Evolutionary conservation across 2,888 invertebrate genomes (phyloP), one percentile per base, ranked within the genome.

Genomic region (Nemotelus nigrinus): DNA sequence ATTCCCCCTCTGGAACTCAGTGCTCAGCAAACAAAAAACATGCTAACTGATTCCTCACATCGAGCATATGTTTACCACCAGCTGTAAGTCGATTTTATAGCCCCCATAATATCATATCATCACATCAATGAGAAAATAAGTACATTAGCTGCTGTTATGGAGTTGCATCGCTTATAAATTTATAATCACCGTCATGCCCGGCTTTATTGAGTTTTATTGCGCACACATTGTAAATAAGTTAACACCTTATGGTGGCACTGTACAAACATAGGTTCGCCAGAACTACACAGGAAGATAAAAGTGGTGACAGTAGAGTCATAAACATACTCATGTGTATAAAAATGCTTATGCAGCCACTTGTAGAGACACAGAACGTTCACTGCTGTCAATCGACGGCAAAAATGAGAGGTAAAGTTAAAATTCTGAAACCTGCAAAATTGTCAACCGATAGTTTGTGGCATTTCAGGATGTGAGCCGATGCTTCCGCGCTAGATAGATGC

Each of bases 211-310:
- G 47, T 47, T 65, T 65, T 65, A 47, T 65, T 65, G 65, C 1
- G 47, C 5, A 41, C 65, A 65, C 25, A 68, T 68, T 68, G 68
- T 68, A 68, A 68, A 68, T 68, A 68, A 68, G 25, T 68, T 68
- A 48, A 68, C 68, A n/a, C 47, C 47, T 3, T 3, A 10, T n/a
- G n/a, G 10, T 65, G n/a, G 65, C 45, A 10, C 47, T 65, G 41
- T 10, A 43, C 25, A 25, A 25, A 25, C 25, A 25, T 25, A 0
- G 25, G 25, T 25, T 25, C 25, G 25, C 25, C 25, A 25, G 25
- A 25, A 25, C 25, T 1, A 25, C 25, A 25, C 25, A 25, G 25
- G 25, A 25, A 25, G 1, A 25, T 25, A 25, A 25, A 25, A 25
- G 25, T 25, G 25, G 25, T 25, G 25, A 25, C 25, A 25, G 25